phyloP scores from a whole-genome alignment of 2,797 vertebrate species.

The Liparis tanakae region DNA sequence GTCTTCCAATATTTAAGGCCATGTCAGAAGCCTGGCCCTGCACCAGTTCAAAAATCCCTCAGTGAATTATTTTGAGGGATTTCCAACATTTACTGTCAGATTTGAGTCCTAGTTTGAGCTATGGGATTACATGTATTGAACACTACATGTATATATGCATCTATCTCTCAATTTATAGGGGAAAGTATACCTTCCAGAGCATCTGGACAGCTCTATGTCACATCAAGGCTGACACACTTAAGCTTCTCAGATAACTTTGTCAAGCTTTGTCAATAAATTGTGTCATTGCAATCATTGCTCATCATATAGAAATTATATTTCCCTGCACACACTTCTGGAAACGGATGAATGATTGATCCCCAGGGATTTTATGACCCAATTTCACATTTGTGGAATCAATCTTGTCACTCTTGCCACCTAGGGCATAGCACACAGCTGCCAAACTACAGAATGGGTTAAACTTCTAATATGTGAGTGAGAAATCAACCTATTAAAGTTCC shows the following conservation, averaged over 20 bases:
- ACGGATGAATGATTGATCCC: conserved; percentile 58
- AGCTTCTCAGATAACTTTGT: conserved; percentile 68
- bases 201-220: conserved; percentile 61
- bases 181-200: conserved; percentile 49
- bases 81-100: conserved; percentile 78
- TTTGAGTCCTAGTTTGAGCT: conserved; percentile 68
- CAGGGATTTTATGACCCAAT: conserved; percentile 66
- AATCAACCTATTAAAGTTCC: conserved; percentile 65
- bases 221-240: conserved; percentile 76
- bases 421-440: conserved; percentile 46
- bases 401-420: conserved; percentile 66
- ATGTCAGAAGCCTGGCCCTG: conserved; percentile 73
- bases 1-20: conserved; percentile 77
- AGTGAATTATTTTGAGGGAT: conserved; percentile 74
- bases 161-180: conserved; percentile 64
- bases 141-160: conserved; percentile 52
- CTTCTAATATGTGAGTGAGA: conserved; percentile 53
- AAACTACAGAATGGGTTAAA: conserved; percentile 49
- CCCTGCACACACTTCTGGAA: conserved; percentile 37
- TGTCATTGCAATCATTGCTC: conserved; percentile 54
- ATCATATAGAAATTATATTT: conserved; percentile 54
- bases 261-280: conserved; percentile 68
- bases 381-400: conserved; percentile 66
- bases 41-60: conserved; percentile 69
- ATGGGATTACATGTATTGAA: conserved; percentile 62